Conservation (phyloP, 2,113 vertebrate genomes). For the Uropsilus gracilis region DNA sequence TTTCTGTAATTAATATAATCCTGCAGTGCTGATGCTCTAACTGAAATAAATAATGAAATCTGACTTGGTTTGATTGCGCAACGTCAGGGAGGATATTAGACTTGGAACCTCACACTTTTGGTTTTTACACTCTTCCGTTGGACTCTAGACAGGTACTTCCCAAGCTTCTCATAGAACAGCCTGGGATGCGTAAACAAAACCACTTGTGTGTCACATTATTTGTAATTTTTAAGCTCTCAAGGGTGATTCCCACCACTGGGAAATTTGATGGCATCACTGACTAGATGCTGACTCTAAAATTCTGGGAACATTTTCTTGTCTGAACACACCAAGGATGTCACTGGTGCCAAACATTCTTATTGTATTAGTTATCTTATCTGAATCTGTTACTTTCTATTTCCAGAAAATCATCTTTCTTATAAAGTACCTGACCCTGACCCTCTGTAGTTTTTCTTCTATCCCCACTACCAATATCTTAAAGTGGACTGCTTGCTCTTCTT, state of each 20-base stretch:
- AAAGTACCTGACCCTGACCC: not conserved
- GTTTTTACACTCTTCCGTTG: not conserved
- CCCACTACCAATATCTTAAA: not conserved
- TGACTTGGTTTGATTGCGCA: not conserved
- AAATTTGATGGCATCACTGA: not conserved
- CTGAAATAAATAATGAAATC: too few species aligned
- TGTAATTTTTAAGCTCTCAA: not conserved
- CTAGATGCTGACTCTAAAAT: too few species aligned
- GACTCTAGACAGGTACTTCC: not conserved
- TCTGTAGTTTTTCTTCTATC: too few species aligned
- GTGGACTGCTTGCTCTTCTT: not conserved
- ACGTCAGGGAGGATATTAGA: not conserved
- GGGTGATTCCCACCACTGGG: not conserved
- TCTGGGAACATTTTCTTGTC: not conserved
- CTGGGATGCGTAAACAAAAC: not conserved
- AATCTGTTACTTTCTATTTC: not conserved
- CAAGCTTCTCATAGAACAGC: not conserved
- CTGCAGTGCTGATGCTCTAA: not conserved
- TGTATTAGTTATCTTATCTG: not conserved
- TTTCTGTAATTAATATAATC: not conserved
- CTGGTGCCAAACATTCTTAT: not conserved
- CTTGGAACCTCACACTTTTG: not conserved
- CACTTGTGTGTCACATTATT: not conserved
- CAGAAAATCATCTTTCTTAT: not conserved
- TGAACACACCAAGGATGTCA: not conserved